A percentile compares a stretch with the other conserved stretches of the same genome.
Conservation (phyloP, 2,888 invertebrate species). For the Xylocampa areola region DNA sequence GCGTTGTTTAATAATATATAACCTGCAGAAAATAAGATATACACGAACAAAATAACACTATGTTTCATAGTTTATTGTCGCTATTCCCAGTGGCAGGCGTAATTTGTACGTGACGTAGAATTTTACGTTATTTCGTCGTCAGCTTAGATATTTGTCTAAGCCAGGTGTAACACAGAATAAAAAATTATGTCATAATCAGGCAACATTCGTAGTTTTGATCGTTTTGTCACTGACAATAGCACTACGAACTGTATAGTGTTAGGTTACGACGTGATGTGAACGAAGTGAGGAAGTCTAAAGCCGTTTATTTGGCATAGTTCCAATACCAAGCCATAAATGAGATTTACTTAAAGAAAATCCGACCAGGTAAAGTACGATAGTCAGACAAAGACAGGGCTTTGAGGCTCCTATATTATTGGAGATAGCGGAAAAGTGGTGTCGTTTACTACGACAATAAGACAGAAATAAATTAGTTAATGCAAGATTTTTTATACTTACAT, state of each 20-base stretch:
- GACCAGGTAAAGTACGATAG: not conserved
- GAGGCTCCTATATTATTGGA: too few species aligned
- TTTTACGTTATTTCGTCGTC: slow-evolving; percentile 13
- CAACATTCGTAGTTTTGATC: slow-evolving; percentile 21
- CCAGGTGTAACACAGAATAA: not conserved
- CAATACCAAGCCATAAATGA: slow-evolving; percentile 1
- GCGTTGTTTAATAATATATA: too few species aligned
- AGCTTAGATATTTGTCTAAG: not conserved
- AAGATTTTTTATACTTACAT: too few species aligned
- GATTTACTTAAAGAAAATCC: not conserved
- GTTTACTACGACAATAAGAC: too few species aligned
- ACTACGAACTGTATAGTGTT: not conserved
- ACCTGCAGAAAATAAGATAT: too few species aligned
- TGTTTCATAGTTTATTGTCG: slow-evolving; percentile 39
- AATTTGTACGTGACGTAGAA: slow-evolving; percentile 29
- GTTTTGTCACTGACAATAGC: not conserved
- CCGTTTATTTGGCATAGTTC: slow-evolving; percentile 10
- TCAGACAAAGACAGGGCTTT: too few species aligned
- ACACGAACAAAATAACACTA: slow-evolving; percentile 10
- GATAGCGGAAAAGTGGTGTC: too few species aligned
- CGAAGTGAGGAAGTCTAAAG: not conserved
- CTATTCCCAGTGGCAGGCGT: slow-evolving; percentile 27
- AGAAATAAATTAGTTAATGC: too few species aligned
- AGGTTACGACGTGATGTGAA: slow-evolving; percentile 8
- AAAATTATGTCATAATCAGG: slow-evolving; percentile 6